Base-by-base conservation (phyloP, 92 coral and sea anemone species). In the Bergia puertoricense region DNA sequence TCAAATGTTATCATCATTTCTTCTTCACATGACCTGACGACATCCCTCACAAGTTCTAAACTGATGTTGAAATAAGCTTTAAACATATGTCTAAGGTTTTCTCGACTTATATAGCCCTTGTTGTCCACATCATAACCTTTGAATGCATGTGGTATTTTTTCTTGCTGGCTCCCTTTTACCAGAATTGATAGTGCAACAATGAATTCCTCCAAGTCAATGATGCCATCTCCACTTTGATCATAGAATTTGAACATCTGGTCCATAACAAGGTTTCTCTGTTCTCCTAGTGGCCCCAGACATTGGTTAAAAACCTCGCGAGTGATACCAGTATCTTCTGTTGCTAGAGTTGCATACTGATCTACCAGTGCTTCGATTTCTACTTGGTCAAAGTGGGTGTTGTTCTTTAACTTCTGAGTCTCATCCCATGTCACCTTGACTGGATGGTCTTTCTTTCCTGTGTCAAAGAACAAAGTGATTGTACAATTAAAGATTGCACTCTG, bases 1-100 rank as follows among this genome's bases (percentile, higher is more conserved):
- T 97, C 99, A 89, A 95, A 97, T 30, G 99, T 80, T 20, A 98
- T 98, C 94, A 92, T 97, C 99, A 97, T 97, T 76, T 97, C 99
- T 72, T 97, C 99, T 76, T 97, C 99, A 72, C 99, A 95, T 10
- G 98, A 92, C 72, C 96, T 91, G 45, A 97, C 98, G 68, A 94
- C 96, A 89, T 97, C 99, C 66, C 98, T 93, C 4, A 97, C 99
- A 46, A 97, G 93, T 91, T 97, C 99, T 56, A 97, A 84, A 80
- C 99, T 97, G 20, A 97, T 92, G 48, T 94, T 93, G 88, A 97
- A 95, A 86, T 97, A 97, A 15, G 99, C 99, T 88, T 97, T 97
- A 81, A 97, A 97, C 99, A 97, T 97, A 54, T 92, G 91, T 59
- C 96, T 92, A 22, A 97, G 90, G 78, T 97, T 96, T 80, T 97